Conservation (phyloP, 2,888 invertebrate genomes). For the Atrina japonica region DNA sequence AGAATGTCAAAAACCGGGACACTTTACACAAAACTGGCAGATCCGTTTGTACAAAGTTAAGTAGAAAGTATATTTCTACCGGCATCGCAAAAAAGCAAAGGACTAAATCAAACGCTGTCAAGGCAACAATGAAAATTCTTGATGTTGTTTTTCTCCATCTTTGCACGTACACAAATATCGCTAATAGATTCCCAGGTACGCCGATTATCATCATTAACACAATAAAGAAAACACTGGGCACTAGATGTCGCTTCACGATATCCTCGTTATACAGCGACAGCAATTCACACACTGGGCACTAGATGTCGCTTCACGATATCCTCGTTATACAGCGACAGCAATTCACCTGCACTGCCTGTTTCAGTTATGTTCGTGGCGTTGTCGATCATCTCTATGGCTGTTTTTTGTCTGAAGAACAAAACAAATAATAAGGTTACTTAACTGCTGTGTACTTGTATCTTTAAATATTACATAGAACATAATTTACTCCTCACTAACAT, state of each 20-base stretch:
- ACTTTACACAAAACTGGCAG: conserved; percentile 32
- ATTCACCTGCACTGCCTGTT: too few species aligned
- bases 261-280: too few species aligned
- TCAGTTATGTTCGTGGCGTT: too few species aligned
- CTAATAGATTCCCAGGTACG: conserved; percentile 23
- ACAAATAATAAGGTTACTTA: too few species aligned
- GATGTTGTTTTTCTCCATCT: conserved; percentile 35
- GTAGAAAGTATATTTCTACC: conserved; percentile 22
- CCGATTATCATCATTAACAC: conserved; percentile 29
- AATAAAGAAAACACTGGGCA: conserved; percentile 23
- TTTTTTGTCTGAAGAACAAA: too few species aligned
- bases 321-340: too few species aligned
- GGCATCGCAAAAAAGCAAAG: conserved; percentile 30
- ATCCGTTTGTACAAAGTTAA: conserved; percentile 17
- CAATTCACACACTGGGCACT: conserved; percentile 11
- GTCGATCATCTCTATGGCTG: too few species aligned
- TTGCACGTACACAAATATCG: conserved; percentile 31
- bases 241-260: not conserved
- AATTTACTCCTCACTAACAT: too few species aligned
- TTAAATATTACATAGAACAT: too few species aligned
- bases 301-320: not conserved
- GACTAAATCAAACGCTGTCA: conserved; percentile 27
- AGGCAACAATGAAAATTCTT: conserved; percentile 26
- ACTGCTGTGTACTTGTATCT: too few species aligned
- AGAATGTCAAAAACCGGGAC: conserved; percentile 29